Evolutionary conservation across 2,113 vertebrate genomes (phyloP).

Genomic region (Leucopsar rothschildi): DNA sequence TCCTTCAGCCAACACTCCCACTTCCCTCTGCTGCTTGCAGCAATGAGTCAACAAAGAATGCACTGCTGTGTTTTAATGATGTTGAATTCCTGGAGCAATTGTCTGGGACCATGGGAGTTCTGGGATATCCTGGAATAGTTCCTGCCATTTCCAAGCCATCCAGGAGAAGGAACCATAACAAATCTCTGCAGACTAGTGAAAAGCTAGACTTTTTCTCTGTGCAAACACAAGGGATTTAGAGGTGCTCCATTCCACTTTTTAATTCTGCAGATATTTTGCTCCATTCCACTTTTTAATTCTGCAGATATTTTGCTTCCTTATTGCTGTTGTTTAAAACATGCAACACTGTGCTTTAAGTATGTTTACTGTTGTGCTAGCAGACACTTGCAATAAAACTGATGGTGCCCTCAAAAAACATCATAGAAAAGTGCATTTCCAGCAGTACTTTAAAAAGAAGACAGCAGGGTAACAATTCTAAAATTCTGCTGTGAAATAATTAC

Average conservation of each 20-base stretch:
- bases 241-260: background rate
- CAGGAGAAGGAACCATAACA: background rate
- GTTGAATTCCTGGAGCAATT: background rate
- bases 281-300: background rate
- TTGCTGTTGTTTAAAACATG: background rate
- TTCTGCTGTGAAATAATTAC: background rate
- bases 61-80: fast-evolving
- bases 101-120: background rate
- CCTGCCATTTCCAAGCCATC: background rate
- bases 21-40: background rate
- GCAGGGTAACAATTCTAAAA: background rate
- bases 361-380: background rate
- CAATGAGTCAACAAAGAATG: background rate
- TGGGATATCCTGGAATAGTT: background rate
- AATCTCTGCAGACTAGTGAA: background rate
- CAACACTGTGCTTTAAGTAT: background rate
- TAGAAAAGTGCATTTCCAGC: background rate
- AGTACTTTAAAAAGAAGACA: background rate
- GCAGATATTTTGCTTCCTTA: background rate
- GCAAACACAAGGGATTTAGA: background rate
- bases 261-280: background rate
- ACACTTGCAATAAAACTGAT: background rate
- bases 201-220: background rate
- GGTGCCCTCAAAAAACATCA: background rate
- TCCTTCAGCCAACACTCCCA: background rate